A percentile compares a stretch with the other conserved stretches of the same genome.
Evolutionary conservation across 2,113 vertebrate genomes (phyloP).

Genomic region (Forbesichthys agassizii): DNA sequence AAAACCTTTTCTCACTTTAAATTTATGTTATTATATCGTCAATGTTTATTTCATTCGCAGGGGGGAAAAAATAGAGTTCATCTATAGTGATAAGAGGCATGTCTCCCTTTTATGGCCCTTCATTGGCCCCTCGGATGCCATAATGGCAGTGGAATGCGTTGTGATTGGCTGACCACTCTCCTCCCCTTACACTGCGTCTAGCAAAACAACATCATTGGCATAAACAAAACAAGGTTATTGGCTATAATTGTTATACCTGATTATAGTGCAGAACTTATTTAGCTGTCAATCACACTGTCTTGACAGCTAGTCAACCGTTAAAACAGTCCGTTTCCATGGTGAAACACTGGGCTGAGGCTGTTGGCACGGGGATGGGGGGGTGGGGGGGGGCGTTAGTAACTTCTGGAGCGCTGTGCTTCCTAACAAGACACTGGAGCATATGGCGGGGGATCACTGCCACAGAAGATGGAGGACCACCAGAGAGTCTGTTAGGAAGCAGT

Average conservation of each 20-base stretch:
- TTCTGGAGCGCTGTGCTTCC: no score
- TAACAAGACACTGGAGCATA: no score
- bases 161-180: conserved; percentile 41
- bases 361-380: no score
- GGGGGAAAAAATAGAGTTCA: conserved; percentile 7
- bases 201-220: conserved; percentile 25
- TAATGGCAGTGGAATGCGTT: conserved; percentile 63
- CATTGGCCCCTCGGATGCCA: conserved; percentile 42
- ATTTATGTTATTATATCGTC: conserved; percentile 14
- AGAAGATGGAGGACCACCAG: background rate
- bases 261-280: no score
- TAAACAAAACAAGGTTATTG: background rate
- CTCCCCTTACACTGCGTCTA: conserved; percentile 2
- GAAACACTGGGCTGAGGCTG: no score
- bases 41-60: conserved; percentile 29
- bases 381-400: no score
- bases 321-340: no score
- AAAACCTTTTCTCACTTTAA: conserved; percentile 45
- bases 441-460: no score
- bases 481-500: background rate
- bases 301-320: no score
- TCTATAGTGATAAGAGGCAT: conserved; percentile 13
- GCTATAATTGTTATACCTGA: conserved; percentile 13
- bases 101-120: conserved; percentile 20
- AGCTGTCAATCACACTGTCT: no score